Evolutionary conservation across 2,888 invertebrate genomes (phyloP), one percentile per base, ranked within the genome.

Genomic region (Agrypnus murinus): DNA sequence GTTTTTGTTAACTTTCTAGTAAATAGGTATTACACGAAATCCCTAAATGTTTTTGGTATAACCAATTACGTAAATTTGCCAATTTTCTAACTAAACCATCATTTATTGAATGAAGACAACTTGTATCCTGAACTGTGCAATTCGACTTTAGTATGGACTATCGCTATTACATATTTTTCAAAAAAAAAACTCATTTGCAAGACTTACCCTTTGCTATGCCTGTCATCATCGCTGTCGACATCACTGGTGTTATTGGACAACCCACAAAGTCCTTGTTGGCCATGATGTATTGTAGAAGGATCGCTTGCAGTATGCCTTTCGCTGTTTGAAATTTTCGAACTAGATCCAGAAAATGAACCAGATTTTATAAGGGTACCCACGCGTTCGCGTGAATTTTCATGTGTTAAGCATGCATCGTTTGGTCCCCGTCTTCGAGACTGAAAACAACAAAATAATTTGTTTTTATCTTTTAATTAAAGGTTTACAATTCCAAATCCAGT

Each of bases 171-270:
- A n/a, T n/a, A n/a, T n/a, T n/a, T n/a, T n/a, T n/a, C n/a, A n/a
- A n/a, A n/a, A n/a, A n/a, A n/a, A n/a, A n/a, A n/a, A n/a, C n/a
- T n/a, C n/a, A n/a, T n/a, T n/a, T n/a, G n/a, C n/a, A n/a, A n/a
- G n/a, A 25, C 64, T 76, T 78, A 85, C 85, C 84, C 81, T 79
- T 78, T 82, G 53, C 75, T 75, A 46, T 78, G 77, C 65, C 79
- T 77, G 60, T 90, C 89, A 76, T 93, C 90, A 83, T 92, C 92
- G 78, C 91, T 92, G 79, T 93, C 92, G 75, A 89, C 89, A 78
- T 90, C 90, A 48, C 90, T 90, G 0, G 90, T 90, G 0, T 25
- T 25, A 32, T 90, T 89, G 17, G 90, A 89, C 46, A 89, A 89
- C 79, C 90, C 90, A 74, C 88, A 89, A 79, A 88, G 88, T 79